Evolutionary conservation across 1,140 invertebrate genomes (phyloP).

Genomic region (Drosophila funebris): DNA sequence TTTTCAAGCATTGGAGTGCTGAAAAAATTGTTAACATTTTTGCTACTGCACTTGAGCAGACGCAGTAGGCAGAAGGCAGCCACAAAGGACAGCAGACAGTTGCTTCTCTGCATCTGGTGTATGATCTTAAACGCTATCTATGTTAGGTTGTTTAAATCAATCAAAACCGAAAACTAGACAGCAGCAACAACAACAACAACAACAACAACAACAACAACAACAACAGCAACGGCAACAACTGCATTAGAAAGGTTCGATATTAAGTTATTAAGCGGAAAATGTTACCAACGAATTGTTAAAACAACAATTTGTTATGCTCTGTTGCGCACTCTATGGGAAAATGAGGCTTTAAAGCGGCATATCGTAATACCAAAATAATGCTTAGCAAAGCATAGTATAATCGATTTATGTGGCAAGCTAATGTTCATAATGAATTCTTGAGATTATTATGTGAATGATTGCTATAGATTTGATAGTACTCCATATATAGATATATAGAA

Average conservation of each 20-base stretch:
- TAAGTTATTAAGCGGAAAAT: conserved; percentile 62
- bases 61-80: neutral
- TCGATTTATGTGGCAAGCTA: neutral
- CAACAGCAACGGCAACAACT: neutral
- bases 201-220: neutral
- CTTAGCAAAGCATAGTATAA: neutral
- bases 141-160: conserved; percentile 50
- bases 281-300: too few relatives aligned
- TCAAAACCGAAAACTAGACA: conserved; percentile 59
- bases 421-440: neutral
- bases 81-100: too few relatives aligned
- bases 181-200: neutral
- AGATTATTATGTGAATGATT: neutral
- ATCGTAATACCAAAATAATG: neutral
- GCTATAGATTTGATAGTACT: too few relatives aligned
- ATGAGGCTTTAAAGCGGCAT: neutral
- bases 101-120: neutral
- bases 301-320: conserved; percentile 32
- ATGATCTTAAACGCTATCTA: neutral
- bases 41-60: conserved; percentile 78
- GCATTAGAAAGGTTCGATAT: conserved; percentile 56
- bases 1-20: conserved; percentile 74
- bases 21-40: conserved; percentile 81
- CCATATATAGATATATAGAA: too few relatives aligned
- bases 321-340: neutral